Conservation (phyloP, 2,888 invertebrate species). For the Chalcosyrphus nemorum region DNA sequence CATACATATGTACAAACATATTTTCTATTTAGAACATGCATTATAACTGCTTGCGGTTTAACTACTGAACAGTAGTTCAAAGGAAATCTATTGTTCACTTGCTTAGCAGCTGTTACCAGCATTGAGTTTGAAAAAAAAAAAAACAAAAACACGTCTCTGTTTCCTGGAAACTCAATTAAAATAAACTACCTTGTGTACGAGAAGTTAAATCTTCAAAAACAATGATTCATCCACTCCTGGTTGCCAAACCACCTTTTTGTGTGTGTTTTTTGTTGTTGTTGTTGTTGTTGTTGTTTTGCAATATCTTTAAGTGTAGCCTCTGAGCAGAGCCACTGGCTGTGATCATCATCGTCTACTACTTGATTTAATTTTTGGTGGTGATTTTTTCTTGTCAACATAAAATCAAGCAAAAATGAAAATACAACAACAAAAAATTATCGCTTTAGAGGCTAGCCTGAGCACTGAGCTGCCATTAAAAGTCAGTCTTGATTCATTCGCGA, state of each 20-base stretch:
- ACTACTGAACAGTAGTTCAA: background rate
- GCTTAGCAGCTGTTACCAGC: no score
- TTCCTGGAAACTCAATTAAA: background rate
- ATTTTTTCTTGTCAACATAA: conserved; percentile 25
- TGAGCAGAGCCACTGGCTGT: background rate
- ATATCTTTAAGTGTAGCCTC: background rate
- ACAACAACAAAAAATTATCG: conserved; percentile 50
- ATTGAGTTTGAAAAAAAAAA: background rate
- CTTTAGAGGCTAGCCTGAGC: conserved; percentile 21
- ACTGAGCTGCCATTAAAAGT: conserved; percentile 22
- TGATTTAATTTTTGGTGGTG: conserved; percentile 2
- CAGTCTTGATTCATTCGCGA: conserved; percentile 62
- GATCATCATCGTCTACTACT: background rate
- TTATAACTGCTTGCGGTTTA: background rate
- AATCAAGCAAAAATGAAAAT: conserved; percentile 14
- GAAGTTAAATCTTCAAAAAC: background rate
- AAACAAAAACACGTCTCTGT: background rate
- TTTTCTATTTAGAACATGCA: no score
- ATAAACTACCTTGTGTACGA: background rate
- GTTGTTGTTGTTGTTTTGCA: no score
- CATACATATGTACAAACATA: no score
- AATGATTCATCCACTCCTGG: background rate
- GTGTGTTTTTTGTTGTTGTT: no score
- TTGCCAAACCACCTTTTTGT: background rate
- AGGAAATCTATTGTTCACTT: background rate